Evolutionary conservation across 2,113 vertebrate genomes (phyloP).

Genomic region (Takifugu bimaculatus): DNA sequence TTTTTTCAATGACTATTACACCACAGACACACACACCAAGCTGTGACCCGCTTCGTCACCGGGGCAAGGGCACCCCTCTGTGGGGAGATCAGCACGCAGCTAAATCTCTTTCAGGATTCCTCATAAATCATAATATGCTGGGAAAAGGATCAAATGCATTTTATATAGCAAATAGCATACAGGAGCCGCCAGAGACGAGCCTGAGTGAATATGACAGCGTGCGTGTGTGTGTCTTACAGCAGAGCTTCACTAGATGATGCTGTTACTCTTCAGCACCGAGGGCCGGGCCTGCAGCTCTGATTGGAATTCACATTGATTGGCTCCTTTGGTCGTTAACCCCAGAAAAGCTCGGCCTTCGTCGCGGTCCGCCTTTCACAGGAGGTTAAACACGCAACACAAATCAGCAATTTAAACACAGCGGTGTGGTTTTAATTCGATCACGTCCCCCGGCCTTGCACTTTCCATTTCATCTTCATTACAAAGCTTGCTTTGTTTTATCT

Average conservation of each 20-base stretch:
- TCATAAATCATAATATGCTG: background rate
- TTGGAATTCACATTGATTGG: slow-evolving; percentile 1
- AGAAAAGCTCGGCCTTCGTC: slow-evolving; percentile 7
- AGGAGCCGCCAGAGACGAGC: too few relatives aligned
- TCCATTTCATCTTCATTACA: slow-evolving; percentile 63
- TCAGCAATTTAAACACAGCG: slow-evolving; percentile 9
- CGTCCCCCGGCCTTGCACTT: slow-evolving; percentile 34
- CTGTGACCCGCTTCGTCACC: too few relatives aligned
- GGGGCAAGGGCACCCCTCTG: slow-evolving; percentile 36
- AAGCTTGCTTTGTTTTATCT: slow-evolving; percentile 36
- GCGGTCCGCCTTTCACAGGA: slow-evolving; percentile 4
- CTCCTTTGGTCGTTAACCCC: background rate
- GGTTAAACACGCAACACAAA: slow-evolving; percentile 16
- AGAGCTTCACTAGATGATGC: slow-evolving; percentile 67
- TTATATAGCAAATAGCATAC: background rate
- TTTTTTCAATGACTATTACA: slow-evolving; percentile 19
- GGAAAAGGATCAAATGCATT: background rate
- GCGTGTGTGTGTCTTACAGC: slow-evolving; percentile 20
- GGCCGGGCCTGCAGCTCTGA: background rate
- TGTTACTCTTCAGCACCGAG: slow-evolving; percentile 46
- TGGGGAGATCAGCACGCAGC: slow-evolving; percentile 22
- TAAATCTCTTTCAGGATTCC: background rate
- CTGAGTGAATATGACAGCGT: background rate
- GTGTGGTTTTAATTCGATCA: slow-evolving; percentile 29
- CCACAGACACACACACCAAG: slow-evolving; percentile 9